These are phyloP conservation scores for Dryobotodes eremita DNA, from an alignment of 2,888 invertebrate species.

Conservation along the genomic window DNA sequence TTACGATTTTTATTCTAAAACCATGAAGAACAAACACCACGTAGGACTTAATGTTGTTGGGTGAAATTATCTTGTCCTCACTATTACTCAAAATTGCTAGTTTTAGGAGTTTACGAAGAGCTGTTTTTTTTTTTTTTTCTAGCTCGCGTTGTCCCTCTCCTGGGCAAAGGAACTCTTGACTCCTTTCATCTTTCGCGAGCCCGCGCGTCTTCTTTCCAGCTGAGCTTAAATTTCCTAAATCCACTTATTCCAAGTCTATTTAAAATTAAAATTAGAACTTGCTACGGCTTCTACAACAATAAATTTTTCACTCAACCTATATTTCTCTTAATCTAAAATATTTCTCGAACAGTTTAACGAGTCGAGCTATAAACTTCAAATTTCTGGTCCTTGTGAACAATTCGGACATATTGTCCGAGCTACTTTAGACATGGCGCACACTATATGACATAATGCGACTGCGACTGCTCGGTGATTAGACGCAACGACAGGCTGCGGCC, in stretches of 20 bases:
- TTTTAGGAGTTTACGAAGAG: not conserved
- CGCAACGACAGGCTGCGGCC: not conserved
- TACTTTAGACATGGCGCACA: slow-evolving; percentile 11
- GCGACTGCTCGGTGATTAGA: not conserved
- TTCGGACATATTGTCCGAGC: slow-evolving; percentile 40
- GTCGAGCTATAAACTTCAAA: slow-evolving; percentile 38
- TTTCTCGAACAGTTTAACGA: slow-evolving; percentile 41
- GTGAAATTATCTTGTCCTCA: not conserved
- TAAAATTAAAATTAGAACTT: not conserved
- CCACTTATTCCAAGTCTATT: not conserved
- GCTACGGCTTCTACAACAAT: not conserved
- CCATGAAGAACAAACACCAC: not conserved
- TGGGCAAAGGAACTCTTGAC: too few relatives aligned
- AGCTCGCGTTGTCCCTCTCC: too few relatives aligned
- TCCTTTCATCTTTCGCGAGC: too few relatives aligned
- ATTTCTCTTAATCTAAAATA: slow-evolving; percentile 40
- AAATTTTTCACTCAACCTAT: slow-evolving; percentile 37
- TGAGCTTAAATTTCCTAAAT: not conserved
- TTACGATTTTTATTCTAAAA: too few relatives aligned
- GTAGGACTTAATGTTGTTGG: not conserved
- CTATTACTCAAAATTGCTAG: not conserved
- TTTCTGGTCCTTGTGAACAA: slow-evolving; percentile 40
- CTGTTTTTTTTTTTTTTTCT: too few relatives aligned
- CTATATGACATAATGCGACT: not conserved
- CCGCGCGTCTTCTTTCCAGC: too few relatives aligned